A percentile compares a stretch with the other conserved stretches of the same genome.
These are phyloP conservation scores for Holothuria scabra DNA, from an alignment of 53 echinoderm and acorn worm genomes.

Conservation along the genomic window DNA sequence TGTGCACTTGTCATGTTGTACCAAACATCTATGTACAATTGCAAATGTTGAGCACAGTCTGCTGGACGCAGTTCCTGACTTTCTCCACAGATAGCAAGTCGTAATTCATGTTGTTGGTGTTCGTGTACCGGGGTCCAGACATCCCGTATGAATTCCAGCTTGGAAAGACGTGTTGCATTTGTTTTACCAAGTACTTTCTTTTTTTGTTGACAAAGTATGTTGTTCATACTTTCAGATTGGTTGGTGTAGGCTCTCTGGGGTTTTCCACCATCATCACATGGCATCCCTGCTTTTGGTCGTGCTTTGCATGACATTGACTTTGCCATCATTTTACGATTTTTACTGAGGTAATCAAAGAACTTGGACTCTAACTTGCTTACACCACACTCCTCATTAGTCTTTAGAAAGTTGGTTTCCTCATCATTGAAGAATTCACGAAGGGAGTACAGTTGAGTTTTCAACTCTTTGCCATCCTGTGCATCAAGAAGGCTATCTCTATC, in stretches of 20 bases:
- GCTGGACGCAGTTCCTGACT: background rate
- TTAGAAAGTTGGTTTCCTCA: background rate
- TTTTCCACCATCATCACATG: too few species aligned
- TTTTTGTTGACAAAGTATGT: background rate
- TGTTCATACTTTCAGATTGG: too few species aligned
- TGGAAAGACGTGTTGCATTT: background rate
- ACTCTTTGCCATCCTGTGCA: constrained; percentile 3
- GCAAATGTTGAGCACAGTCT: constrained; percentile 1
- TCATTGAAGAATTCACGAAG: constrained; percentile 20
- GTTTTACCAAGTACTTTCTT: background rate
- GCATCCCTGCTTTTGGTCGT: constrained; percentile 6
- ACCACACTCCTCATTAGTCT: background rate
- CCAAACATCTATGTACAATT: constrained; percentile 1
- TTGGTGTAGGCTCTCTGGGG: too few species aligned
- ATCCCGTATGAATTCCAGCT: constrained; percentile 1
- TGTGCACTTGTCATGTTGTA: background rate
- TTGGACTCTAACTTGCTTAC: background rate
- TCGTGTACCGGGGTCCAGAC: background rate
- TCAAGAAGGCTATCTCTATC: background rate
- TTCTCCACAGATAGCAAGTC: constrained; percentile 6
- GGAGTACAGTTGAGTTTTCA: background rate
- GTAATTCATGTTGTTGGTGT: too few species aligned
- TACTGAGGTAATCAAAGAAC: background rate
- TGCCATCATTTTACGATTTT: constrained; percentile 10
- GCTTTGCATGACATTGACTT: background rate